A percentile compares a stretch with the other conserved stretches of the same genome.
Conservation (phyloP, 2,888 invertebrate species). For the Rugalucina vietnamica region DNA sequence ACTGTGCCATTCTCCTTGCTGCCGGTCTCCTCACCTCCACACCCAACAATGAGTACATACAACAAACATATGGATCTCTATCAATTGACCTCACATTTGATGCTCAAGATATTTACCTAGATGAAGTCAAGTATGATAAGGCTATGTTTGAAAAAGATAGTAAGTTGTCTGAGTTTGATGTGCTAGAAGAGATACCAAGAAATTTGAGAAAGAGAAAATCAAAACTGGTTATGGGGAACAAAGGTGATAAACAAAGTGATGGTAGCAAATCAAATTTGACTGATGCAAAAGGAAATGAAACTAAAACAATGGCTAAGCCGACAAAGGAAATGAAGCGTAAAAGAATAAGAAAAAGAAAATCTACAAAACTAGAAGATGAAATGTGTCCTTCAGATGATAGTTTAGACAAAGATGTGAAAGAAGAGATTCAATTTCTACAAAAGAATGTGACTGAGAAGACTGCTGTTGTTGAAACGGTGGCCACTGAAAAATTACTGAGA, state of each 20-base stretch:
- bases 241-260: background rate
- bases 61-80: slow-evolving; percentile 35
- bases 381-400: slow-evolving; percentile 53
- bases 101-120: slow-evolving; percentile 52
- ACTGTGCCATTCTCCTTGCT: slow-evolving; percentile 47
- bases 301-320: background rate
- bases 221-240: slow-evolving; percentile 12
- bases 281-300: background rate
- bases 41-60: slow-evolving; percentile 46
- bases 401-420: slow-evolving; percentile 9
- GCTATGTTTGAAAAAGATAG: slow-evolving; percentile 41
- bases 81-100: slow-evolving; percentile 43
- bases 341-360: slow-evolving; percentile 31
- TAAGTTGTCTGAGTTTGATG: slow-evolving; percentile 22
- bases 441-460: background rate
- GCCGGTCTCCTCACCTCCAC: slow-evolving; percentile 42
- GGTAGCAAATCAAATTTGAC: background rate
- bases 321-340: slow-evolving; percentile 23
- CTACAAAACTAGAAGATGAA: slow-evolving; percentile 52
- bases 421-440: background rate
- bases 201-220: slow-evolving; percentile 28
- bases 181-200: background rate
- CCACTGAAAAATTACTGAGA: slow-evolving; percentile 3
- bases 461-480: background rate
- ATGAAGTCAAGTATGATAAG: slow-evolving; percentile 37